Evolutionary conservation across 1,140 invertebrate species (phyloP).

Genomic region (Daktulosphaira vitifoliae): DNA sequence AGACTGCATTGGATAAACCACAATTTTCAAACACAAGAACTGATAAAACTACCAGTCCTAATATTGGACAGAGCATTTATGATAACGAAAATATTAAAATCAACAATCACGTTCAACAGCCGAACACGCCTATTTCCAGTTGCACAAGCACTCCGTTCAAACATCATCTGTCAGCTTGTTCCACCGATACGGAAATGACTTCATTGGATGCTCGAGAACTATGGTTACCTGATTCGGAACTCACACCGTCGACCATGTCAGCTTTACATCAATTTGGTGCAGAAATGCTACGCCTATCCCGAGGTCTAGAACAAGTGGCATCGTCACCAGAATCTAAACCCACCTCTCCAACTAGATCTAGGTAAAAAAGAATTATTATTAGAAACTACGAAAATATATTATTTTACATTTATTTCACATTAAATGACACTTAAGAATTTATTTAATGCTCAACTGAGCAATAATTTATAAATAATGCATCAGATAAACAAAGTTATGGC

Average conservation of each 20-base stretch:
- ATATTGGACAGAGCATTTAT: no score
- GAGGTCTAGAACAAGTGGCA: conserved; percentile 54
- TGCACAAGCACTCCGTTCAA: conserved; percentile 24
- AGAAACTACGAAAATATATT: no score
- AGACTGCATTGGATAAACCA: not conserved
- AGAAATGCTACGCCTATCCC: conserved; percentile 69
- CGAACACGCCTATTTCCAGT: conserved; percentile 45
- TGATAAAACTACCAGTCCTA: not conserved
- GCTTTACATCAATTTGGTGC: conserved; percentile 71
- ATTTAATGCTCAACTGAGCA: no score
- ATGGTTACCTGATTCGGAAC: conserved; percentile 69
- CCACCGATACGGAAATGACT: conserved; percentile 70
- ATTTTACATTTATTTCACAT: no score
- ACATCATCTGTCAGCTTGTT: conserved; percentile 46
- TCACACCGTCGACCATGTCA: conserved; percentile 67
- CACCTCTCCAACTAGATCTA: not conserved
- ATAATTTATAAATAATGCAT: no score
- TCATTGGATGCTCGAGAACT: conserved; percentile 69
- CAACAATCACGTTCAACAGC: not conserved
- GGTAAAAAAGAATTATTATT: not conserved
- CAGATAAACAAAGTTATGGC: no score
- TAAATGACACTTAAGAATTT: no score
- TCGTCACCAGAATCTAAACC: conserved; percentile 38
- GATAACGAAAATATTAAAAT: no score
- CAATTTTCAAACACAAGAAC: not conserved